Base-by-base conservation (phyloP, 2,888 invertebrate genomes). In the Dione juno region DNA sequence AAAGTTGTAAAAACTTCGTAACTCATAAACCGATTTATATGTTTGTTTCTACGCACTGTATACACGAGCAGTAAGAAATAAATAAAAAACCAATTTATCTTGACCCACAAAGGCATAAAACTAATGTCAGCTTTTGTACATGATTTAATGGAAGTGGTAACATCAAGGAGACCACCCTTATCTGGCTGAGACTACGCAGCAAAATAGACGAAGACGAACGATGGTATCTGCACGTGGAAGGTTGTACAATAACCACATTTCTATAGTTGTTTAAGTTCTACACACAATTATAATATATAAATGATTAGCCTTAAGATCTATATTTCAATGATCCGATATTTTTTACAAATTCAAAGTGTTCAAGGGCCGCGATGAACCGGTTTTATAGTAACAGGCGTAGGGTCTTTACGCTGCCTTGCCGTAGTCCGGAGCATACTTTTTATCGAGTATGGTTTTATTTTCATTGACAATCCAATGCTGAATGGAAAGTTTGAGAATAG, bases 171-270 rank as follows among this genome's bases (percentile, higher is more conserved):
- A 67, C 77, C 78, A 59, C 11, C 10, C 43, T 63, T 67, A 66
- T 65, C 58, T 78, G 85, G 80, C 80, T 80, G 74, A n/a, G 72
- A 58, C 67, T 79, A 79, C 77, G 78, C 81, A 81, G 82, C 84
- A 86, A 88, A 88, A 89, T 88, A 89, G 90, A 90, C 85, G 90
- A 89, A 88, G 89, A 89, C 84, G 88, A 84, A 89, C 85, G 85
- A 86, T 85, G 81, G 78, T 87, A 86, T 86, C 86, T 87, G 84
- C 89, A 90, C 89, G 88, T 88, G 88, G 86, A 77, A 76, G 78
- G 74, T 72, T 69, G 75, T 79, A 71, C 74, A 69, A 70, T 67
- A 41, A 37, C 43, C 61, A 53, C 65, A 70, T 45, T 45, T 61
- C 61, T 67, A 61, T 69, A 70, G 37, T 54, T 41, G 64, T 70